phyloP scores from a whole-genome alignment of 2,888 invertebrate species.

The Lycocerus yunnanus region DNA sequence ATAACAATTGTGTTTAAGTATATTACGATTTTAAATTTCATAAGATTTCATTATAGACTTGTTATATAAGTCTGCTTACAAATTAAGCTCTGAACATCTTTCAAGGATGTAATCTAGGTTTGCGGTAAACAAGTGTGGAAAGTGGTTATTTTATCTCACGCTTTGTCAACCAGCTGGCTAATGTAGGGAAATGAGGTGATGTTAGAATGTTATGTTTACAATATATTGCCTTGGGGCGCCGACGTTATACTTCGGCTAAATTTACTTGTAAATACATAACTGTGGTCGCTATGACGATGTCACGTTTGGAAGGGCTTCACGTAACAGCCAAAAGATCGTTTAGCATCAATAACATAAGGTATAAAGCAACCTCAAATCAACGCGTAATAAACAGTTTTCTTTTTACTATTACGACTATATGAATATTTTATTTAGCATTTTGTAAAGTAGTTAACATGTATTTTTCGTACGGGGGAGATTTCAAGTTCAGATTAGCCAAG shows the following conservation, averaged over 20 bases:
- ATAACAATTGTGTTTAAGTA: too few relatives aligned
- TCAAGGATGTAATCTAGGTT: constrained; percentile 7
- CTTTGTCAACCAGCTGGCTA: constrained; percentile 21
- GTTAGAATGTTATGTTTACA: constrained; percentile 21
- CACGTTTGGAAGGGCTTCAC: constrained; percentile 12
- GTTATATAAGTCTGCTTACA: background rate
- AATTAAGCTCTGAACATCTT: constrained; percentile 12
- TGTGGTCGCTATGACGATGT: constrained; percentile 17
- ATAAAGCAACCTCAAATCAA: background rate
- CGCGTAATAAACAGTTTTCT: background rate
- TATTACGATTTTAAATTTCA: background rate
- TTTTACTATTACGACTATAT: background rate
- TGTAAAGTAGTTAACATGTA: background rate
- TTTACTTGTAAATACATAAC: constrained; percentile 25
- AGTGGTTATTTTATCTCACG: constrained; percentile 21
- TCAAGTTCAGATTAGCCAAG: background rate
- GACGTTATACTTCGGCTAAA: constrained; percentile 6
- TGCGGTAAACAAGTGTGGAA: constrained; percentile 17
- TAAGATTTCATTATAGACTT: background rate
- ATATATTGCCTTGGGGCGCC: constrained; percentile 24
- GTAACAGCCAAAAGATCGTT: constrained; percentile 12
- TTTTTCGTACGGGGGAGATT: background rate
- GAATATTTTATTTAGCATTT: background rate
- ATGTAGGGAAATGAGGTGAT: constrained; percentile 25
- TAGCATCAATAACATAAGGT: constrained; percentile 1